phyloP scores from a whole-genome alignment of 2,113 vertebrate genomes.

The Pica pica region DNA sequence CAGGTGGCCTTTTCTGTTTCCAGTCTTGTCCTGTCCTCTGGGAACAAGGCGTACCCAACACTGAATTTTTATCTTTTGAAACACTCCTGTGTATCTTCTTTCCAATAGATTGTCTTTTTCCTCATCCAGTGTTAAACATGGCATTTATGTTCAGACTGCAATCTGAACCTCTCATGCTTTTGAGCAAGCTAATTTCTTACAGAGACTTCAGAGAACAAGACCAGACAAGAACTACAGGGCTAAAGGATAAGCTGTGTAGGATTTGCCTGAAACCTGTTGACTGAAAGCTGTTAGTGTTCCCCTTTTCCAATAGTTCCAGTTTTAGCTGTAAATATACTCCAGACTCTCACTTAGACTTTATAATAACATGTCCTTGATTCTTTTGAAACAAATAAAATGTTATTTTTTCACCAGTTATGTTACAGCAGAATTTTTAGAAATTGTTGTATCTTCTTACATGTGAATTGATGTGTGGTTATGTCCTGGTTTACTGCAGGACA shows the following conservation, averaged over 20 bases:
- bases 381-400: background rate
- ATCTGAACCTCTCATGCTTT: background rate
- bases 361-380: background rate
- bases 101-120: background rate
- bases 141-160: background rate
- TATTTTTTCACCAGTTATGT: background rate
- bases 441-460: rapidly evolving
- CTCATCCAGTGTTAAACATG: background rate
- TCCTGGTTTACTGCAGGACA: background rate
- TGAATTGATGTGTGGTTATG: background rate
- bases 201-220: background rate
- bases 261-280: background rate
- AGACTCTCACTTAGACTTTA: background rate
- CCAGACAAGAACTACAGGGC: background rate
- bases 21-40: background rate
- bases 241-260: background rate
- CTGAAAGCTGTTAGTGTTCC: background rate
- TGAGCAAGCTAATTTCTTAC: background rate
- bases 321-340: background rate
- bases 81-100: background rate
- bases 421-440: background rate
- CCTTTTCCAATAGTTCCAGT: background rate
- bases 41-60: background rate
- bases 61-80: background rate
- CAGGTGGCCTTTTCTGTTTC: slow-evolving; percentile 2